A percentile compares a stretch with the other conserved stretches of the same genome.
Conservation (phyloP, 2,113 vertebrate genomes). For the Daphoenositta chrysoptera region DNA sequence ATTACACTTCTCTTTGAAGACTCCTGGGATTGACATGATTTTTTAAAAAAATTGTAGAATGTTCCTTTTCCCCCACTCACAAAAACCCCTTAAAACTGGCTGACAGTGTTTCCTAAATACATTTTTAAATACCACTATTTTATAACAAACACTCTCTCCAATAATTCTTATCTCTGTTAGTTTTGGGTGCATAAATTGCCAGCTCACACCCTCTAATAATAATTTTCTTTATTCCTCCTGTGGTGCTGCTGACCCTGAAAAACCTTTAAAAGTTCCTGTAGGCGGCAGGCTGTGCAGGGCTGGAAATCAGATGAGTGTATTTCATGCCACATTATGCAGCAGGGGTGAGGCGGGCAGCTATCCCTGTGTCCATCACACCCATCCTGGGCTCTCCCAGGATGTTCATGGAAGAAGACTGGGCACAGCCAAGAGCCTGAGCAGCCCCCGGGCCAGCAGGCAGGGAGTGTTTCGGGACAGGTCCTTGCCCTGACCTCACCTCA, state of each 20-base stretch:
- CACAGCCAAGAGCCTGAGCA: background rate
- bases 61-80: background rate
- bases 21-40: background rate
- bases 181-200: background rate
- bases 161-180: background rate
- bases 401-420: rapidly evolving
- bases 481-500: background rate
- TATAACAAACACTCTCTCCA: background rate
- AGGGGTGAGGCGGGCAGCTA: background rate
- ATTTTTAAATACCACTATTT: background rate
- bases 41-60: background rate
- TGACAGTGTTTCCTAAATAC: background rate
- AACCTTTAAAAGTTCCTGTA: background rate
- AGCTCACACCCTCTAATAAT: background rate
- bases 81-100: background rate
- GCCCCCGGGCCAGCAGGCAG: background rate
- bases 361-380: background rate
- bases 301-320: background rate
- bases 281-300: background rate
- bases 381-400: background rate
- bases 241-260: background rate
- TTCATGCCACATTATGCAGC: background rate
- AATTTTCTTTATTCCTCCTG: background rate
- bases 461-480: rapidly evolving
- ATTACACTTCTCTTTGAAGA: background rate